Percentiles rank a stretch among this genome's conserved stretches.
Evolutionary conservation across 2,888 invertebrate species (phyloP).

Genomic region (Eupithecia exiguata): DNA sequence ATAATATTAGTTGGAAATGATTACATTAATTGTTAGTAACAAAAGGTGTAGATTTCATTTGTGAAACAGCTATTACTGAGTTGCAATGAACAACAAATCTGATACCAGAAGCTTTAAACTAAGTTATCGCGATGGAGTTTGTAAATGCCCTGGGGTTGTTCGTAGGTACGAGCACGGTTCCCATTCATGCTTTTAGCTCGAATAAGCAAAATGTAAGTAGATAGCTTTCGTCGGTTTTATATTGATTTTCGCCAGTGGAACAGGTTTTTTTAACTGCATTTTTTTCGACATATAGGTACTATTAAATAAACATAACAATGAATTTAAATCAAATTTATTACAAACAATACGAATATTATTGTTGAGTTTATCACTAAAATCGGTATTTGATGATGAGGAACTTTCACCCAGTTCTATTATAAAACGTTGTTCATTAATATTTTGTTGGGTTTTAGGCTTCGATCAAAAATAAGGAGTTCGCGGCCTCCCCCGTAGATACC

Average conservation of each 20-base stretch:
- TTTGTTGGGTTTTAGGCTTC: too few species aligned
- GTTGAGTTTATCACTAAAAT: too few species aligned
- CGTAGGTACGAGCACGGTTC: slow-evolving; percentile 15
- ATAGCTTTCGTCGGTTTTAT: background rate
- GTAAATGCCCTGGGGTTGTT: slow-evolving; percentile 23
- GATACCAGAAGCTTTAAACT: slow-evolving; percentile 31
- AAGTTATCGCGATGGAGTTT: slow-evolving; percentile 32
- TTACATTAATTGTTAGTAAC: background rate
- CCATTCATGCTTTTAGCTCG: slow-evolving; percentile 25
- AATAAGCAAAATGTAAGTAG: slow-evolving; percentile 6
- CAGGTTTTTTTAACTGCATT: background rate
- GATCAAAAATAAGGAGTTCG: too few species aligned
- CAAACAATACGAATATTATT: too few species aligned
- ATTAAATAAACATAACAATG: too few species aligned
- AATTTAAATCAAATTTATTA: too few species aligned
- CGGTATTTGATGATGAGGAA: too few species aligned
- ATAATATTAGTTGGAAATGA: background rate
- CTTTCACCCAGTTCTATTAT: too few species aligned
- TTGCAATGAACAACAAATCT: slow-evolving; percentile 32
- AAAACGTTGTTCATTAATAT: too few species aligned
- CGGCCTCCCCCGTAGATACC: too few species aligned
- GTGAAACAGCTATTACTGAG: slow-evolving; percentile 24
- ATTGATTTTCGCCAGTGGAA: background rate
- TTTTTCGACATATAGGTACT: too few species aligned
- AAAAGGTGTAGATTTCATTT: slow-evolving; percentile 4